phyloP scores from a whole-genome alignment of 2,888 invertebrate genomes.

The Dynastes hyllus region DNA sequence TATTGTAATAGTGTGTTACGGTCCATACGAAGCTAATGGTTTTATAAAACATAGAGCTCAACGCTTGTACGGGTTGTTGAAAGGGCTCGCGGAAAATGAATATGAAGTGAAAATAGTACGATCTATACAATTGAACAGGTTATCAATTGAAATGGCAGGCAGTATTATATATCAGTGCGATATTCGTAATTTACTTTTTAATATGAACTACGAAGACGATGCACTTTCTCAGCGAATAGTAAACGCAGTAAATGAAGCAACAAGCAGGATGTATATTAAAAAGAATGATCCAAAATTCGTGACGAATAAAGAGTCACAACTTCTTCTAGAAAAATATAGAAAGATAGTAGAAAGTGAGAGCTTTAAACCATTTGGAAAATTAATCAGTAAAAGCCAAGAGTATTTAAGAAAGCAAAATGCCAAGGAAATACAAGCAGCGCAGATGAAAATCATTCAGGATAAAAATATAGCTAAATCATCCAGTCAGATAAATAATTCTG shows the following conservation, averaged over 20 bases:
- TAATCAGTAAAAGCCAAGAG: not conserved
- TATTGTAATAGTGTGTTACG: constrained; percentile 62
- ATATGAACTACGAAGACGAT: constrained; percentile 64
- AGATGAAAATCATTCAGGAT: not conserved
- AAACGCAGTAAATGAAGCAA: constrained; percentile 62
- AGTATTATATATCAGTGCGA: constrained; percentile 64
- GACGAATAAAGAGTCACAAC: not conserved
- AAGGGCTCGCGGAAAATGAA: constrained; percentile 54
- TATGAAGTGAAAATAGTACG: constrained; percentile 63
- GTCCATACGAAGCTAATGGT: constrained; percentile 66
- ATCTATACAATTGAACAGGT: constrained; percentile 61
- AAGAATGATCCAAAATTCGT: constrained; percentile 54
- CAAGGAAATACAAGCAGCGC: not conserved
- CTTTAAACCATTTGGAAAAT: not conserved
- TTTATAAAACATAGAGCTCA: constrained; percentile 65
- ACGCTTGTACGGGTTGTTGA: constrained; percentile 62
- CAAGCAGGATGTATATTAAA: constrained; percentile 56
- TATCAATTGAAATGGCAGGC: constrained; percentile 63
- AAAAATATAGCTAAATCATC: not conserved
- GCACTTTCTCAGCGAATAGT: constrained; percentile 61
- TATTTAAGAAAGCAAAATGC: not conserved
- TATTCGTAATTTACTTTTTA: constrained; percentile 65
- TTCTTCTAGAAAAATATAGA: not conserved
- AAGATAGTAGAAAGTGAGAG: not conserved
- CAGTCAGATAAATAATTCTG: not conserved